Base-by-base conservation (phyloP, 2,797 vertebrate species). In the Oreonectes daqikongensis region DNA sequence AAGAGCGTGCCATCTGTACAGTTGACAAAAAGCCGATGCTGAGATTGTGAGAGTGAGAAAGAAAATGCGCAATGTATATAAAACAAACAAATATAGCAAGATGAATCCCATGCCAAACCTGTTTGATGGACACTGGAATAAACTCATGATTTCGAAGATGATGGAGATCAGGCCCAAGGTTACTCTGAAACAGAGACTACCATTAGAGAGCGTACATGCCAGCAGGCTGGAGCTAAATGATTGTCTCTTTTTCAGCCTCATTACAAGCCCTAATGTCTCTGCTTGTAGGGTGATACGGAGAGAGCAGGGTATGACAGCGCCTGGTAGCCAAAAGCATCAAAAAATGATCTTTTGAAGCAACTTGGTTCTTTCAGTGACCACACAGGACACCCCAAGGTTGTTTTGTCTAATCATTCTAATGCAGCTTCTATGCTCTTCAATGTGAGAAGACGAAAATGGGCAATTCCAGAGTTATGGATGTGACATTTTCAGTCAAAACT, bases 1-100 rank as follows among this genome's bases (percentile, higher is more conserved):
- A 85, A 85, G 86, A 84, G 80, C 72, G 22, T 68, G 79, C 71
- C 75, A 85, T 88, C 82, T 81, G 85, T 81, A 85, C 71, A 48
- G 81, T 70, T 63, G 83, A 68, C 83, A 88, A 88, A 85, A 88
- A 85, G 80, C 81, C 53, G 55, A 80, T 72, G 74, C 82, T 87
- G 86, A 69, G 79, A 82, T 72, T 53, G 82, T 83, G 86, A 88
- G 85, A 84, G 78, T 78, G 68, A 9, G 35, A 77, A 82, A 77
- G 52, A 28, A 42, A 82, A 7, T 35, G 35, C 35, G 10, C 35
- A 10, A 22, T 12, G 12, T 10, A n/a, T 57, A 69, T 9, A 81
- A 46, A 48, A 55, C 48, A 53, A 22, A 55, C 42, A 55, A 63
- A 20, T 42, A 42, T n/a, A 22, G 59, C 12, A 26, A 77, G 50